Evolutionary conservation across 2,113 vertebrate species (phyloP).

Genomic region (Pleuronectes platessa): DNA sequence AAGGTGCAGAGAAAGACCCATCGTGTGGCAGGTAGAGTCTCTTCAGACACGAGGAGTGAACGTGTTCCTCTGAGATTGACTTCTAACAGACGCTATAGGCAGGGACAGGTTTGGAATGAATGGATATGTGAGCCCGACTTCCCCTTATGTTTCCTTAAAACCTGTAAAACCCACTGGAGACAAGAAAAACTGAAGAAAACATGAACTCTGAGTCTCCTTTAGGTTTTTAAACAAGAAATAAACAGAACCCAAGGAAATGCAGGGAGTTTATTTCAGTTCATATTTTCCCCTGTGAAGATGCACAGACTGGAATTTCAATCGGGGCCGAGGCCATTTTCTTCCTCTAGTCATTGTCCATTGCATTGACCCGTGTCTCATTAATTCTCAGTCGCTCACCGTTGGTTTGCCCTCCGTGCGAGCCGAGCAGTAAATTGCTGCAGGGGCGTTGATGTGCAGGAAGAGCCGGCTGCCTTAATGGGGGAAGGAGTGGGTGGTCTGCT

Average conservation of each 20-base stretch:
- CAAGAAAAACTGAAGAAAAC: no score
- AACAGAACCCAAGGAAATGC: neutral
- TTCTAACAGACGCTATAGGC: neutral
- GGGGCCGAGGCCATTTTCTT: neutral
- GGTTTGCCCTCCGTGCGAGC: slow-evolving; percentile 34
- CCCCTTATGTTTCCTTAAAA: no score
- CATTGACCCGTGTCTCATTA: slow-evolving; percentile 73
- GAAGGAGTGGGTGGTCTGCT: slow-evolving; percentile 67
- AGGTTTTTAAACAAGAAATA: no score
- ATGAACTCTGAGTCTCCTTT: neutral
- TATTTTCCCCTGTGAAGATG: slow-evolving; percentile 13
- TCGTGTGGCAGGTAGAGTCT: slow-evolving; percentile 11
- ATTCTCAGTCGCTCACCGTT: slow-evolving; percentile 50
- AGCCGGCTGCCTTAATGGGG: slow-evolving; percentile 53
- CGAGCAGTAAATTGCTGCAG: slow-evolving; percentile 61
- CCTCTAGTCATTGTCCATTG: slow-evolving; percentile 39
- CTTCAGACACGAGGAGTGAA: neutral
- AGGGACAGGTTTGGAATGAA: neutral
- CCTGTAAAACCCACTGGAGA: no score
- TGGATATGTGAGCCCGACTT: neutral
- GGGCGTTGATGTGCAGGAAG: slow-evolving; percentile 60
- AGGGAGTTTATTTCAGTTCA: neutral
- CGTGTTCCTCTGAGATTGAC: slow-evolving; percentile 7
- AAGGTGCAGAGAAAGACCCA: slow-evolving; percentile 45
- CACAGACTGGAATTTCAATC: slow-evolving; percentile 14